These are phyloP conservation scores for Heliconius hermathena DNA, from an alignment of 1,140 invertebrate genomes.

Conservation along the genomic window DNA sequence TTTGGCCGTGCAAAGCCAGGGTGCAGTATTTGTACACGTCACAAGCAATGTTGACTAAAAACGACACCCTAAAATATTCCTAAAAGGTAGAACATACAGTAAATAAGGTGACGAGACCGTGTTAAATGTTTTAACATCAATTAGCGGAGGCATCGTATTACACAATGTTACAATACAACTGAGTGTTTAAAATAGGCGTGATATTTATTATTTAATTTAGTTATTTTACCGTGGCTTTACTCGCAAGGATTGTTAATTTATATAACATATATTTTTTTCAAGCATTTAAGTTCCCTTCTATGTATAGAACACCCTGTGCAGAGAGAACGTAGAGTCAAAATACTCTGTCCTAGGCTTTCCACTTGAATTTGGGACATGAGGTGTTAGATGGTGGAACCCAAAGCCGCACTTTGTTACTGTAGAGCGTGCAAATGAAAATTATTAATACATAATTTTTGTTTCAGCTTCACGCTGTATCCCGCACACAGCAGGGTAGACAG, in stretches of 20 bases:
- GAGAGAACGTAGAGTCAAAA: no score
- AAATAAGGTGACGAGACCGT: neutral
- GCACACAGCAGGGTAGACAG: no score
- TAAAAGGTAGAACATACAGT: neutral
- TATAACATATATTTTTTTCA: neutral
- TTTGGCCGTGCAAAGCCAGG: neutral
- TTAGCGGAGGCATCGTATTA: neutral
- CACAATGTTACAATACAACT: neutral
- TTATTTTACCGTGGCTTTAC: neutral
- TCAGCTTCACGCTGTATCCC: no score
- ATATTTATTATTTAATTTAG: neutral
- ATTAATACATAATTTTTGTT: no score
- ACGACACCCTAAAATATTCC: neutral
- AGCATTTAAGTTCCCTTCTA: no score
- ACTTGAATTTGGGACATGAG: no score
- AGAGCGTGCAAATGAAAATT: no score
- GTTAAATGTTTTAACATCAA: slow-evolving; percentile 9
- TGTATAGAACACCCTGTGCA: no score
- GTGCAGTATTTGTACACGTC: neutral
- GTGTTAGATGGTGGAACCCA: no score
- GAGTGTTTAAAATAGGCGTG: neutral
- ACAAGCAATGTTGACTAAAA: neutral
- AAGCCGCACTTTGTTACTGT: no score
- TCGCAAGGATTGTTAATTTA: neutral
- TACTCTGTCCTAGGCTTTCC: no score